Evolutionary conservation across 2,113 vertebrate genomes (phyloP), one percentile per base, ranked within the genome.

Genomic region (Setophaga coronata): DNA sequence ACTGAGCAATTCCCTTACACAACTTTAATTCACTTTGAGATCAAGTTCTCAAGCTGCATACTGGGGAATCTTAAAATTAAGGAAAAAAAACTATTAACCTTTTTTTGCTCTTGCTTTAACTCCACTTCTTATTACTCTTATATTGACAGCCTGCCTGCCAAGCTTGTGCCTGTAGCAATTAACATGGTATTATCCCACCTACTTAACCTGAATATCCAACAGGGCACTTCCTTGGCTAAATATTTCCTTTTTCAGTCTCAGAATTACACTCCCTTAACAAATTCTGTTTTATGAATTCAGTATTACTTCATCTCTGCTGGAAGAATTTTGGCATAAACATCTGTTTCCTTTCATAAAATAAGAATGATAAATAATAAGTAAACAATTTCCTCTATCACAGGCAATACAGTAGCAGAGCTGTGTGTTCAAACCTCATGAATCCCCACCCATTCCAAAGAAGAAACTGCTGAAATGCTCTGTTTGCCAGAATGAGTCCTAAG

Each of bases 391-490:
- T 77, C 57, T 65, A 45, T 69, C 12, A 18, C 56, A 82, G 38
- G 70, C 62, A 94, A 54, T 48, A 47, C 74, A 92, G 85, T 77
- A 91, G 94, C 92, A 88, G 74, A 90, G 20, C 42, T 88, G 23
- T 50, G 50, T 80, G 40, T 85, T 47, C 70, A 85, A 82, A 90
- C n/a, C 53, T 88, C 62, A 56, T 70, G 73, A 94, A 81, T 69
- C 38, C 34, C 33, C 54, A 82, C 12, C 33, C 53, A 67, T 40
- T 45, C 47, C 77, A 70, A 82, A 58, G 84, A 66, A 80, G 61
- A 82, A 71, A 48, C 21, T 64, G 33, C 66, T 70, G 81, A 82
- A 91, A 74, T 61, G 50, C 48, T 89, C 42, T 79, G 29, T 13
- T 91, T 60, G n/a, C 33, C 65, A 79, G 67, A 78, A 51, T 28